Conservation (phyloP, 2,888 invertebrate genomes). For the Zele albiditarsus region DNA sequence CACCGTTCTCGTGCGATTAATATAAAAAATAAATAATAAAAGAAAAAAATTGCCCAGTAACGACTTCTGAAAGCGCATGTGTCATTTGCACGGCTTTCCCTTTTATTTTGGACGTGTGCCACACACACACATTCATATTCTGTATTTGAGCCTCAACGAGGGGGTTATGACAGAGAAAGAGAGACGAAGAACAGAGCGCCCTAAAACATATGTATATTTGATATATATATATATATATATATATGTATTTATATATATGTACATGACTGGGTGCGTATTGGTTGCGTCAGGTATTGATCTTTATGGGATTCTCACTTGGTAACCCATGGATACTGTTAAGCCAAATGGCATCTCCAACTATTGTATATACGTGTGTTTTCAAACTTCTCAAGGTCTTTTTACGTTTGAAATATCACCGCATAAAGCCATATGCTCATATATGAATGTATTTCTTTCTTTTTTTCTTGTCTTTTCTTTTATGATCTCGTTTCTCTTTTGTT, state of each 20-base stretch:
- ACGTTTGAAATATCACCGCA: background rate
- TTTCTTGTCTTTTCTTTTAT: conserved; percentile 20
- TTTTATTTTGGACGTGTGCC: conserved; percentile 5
- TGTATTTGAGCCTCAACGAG: background rate
- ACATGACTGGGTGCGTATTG: conserved; percentile 41
- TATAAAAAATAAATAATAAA: background rate
- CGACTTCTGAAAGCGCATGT: background rate
- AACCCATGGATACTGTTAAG: conserved; percentile 13
- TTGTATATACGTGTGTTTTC: conserved; percentile 29
- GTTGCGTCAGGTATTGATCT: conserved; percentile 50
- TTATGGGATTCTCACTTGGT: conserved; percentile 45
- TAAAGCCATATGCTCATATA: background rate
- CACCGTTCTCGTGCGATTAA: background rate
- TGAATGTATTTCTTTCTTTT: conserved; percentile 23
- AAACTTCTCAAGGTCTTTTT: conserved; percentile 38
- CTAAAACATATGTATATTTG: background rate
- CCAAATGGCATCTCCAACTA: background rate
- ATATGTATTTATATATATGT: background rate
- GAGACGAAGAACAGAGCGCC: background rate
- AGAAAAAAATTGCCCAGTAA: background rate
- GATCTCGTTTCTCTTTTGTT: background rate
- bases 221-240: conserved; percentile 22
- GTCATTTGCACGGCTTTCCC: conserved; percentile 12
- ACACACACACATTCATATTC: background rate
- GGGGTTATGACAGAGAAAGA: background rate